phyloP scores from a whole-genome alignment of 30 jellyfish, hydroid and myxozoan genomes.

The Turritopsis dohrnii region DNA sequence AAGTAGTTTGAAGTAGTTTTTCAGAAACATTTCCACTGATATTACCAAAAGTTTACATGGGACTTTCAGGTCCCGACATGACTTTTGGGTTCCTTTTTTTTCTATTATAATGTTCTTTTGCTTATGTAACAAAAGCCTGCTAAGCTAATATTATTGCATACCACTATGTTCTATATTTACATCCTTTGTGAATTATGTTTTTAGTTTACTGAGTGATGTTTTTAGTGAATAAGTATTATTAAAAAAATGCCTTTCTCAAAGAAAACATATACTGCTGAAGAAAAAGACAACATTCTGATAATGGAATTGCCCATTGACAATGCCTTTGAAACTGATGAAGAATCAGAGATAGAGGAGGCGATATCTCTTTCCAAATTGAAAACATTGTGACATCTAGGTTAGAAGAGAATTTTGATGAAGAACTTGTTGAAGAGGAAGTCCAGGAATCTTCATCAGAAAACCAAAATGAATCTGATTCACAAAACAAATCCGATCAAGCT shows the following conservation, averaged over 20 bases:
- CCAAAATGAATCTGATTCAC: neutral
- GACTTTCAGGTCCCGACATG: too few species aligned
- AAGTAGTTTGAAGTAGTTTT: too few species aligned
- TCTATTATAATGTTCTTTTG: neutral
- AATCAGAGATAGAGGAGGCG: neutral
- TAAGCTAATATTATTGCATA: neutral
- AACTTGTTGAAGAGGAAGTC: neutral
- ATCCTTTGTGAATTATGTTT: too few species aligned
- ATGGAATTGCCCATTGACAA: slow-evolving; percentile 2
- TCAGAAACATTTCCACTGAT: slow-evolving; percentile 9
- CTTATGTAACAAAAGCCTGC: slow-evolving; percentile 7
- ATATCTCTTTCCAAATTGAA: neutral
- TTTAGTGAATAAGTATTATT: slow-evolving; percentile 7
- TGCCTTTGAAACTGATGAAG: slow-evolving; percentile 4
- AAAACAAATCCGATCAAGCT: neutral
- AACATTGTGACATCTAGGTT: too few species aligned
- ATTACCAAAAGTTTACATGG: slow-evolving; percentile 1
- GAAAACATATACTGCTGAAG: neutral
- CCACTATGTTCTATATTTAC: neutral
- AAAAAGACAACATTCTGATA: neutral
- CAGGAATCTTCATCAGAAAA: neutral
- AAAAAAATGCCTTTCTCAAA: neutral
- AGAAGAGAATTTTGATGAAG: too few species aligned
- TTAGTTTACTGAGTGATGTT: too few species aligned
- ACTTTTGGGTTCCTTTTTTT: neutral